A percentile compares a stretch with the other conserved stretches of the same genome.
These are phyloP conservation scores for Phyllostomus hastatus DNA, from an alignment of 2,113 vertebrate species.

Conservation along the genomic window DNA sequence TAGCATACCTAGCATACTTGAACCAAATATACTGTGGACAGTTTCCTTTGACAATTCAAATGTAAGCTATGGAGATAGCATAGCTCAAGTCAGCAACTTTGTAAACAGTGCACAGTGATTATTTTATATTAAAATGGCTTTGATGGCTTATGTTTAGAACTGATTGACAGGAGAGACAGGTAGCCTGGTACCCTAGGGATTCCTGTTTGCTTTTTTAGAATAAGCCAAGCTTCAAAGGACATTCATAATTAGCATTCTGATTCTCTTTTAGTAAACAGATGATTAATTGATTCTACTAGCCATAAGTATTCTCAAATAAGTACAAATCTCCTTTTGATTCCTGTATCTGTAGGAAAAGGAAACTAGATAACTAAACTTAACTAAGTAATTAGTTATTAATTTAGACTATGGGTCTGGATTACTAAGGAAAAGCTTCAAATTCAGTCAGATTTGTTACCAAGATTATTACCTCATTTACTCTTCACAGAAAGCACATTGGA, in stretches of 20 bases:
- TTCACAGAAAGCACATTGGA: not conserved
- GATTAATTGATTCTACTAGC: constrained; percentile 18
- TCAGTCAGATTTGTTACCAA: constrained; percentile 20
- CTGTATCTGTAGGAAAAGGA: not conserved
- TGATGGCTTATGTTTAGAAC: constrained; percentile 27
- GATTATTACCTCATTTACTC: not conserved
- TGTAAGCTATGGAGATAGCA: not conserved
- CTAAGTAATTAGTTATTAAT: not conserved
- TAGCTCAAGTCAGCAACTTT: not conserved
- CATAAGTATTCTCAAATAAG: not conserved
- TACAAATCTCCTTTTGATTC: not conserved
- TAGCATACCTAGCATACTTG: not conserved
- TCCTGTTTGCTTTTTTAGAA: not conserved
- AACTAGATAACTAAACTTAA: not conserved
- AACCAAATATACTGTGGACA: not conserved
- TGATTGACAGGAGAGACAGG: not conserved
- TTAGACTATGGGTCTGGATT: constrained; percentile 11
- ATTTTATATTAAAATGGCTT: constrained; percentile 11
- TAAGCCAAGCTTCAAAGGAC: not conserved
- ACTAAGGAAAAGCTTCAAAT: not conserved
- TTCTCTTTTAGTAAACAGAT: not conserved
- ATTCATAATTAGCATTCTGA: not conserved
- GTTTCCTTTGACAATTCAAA: constrained; percentile 27
- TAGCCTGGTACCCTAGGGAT: not conserved
- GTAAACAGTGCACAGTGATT: not conserved